Percentiles rank a stretch among this genome's conserved stretches.
phyloP scores from a whole-genome alignment of 2,797 vertebrate genomes.

The Sphenopsis melanotis region DNA sequence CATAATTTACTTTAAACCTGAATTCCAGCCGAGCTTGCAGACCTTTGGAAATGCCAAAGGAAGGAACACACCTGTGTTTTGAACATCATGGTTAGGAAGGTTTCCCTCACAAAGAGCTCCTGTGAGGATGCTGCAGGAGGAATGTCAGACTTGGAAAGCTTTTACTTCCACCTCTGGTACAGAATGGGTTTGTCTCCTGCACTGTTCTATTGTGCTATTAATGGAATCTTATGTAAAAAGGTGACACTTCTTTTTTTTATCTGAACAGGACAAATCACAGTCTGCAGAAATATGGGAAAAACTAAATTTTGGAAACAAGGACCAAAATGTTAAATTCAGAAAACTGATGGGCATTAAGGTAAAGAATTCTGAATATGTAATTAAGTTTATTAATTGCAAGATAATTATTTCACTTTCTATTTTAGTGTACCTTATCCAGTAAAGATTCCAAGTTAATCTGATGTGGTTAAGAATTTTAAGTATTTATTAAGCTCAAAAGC shows the following conservation, averaged over 20 bases:
- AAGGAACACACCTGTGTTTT: fast-evolving
- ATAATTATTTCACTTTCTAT: background rate
- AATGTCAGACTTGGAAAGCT: background rate
- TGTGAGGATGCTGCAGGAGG: background rate
- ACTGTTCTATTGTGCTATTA: background rate
- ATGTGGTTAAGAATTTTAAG: background rate
- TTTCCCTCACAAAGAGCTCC: background rate
- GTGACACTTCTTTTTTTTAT: background rate
- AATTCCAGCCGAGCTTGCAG: background rate
- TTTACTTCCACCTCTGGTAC: background rate
- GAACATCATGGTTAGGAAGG: fast-evolving
- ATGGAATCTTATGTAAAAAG: fast-evolving
- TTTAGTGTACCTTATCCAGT: background rate
- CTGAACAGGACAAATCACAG: slow-evolving; percentile 91
- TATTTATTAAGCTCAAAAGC: background rate
- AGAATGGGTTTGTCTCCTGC: background rate
- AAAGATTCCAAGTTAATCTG: background rate
- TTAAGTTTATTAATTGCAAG: background rate
- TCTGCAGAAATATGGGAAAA: slow-evolving; percentile 98
- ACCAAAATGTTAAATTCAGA: slow-evolving; percentile 99
- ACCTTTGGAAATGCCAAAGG: background rate
- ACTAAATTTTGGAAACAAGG: slow-evolving; percentile 98
- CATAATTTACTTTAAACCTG: background rate
- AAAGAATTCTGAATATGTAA: slow-evolving; percentile 37
- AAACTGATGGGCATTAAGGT: slow-evolving; percentile 99